Percentiles rank a stretch among this genome's conserved stretches.
Evolutionary conservation across 2,888 invertebrate species (phyloP).

Genomic region (Muscina levida): DNA sequence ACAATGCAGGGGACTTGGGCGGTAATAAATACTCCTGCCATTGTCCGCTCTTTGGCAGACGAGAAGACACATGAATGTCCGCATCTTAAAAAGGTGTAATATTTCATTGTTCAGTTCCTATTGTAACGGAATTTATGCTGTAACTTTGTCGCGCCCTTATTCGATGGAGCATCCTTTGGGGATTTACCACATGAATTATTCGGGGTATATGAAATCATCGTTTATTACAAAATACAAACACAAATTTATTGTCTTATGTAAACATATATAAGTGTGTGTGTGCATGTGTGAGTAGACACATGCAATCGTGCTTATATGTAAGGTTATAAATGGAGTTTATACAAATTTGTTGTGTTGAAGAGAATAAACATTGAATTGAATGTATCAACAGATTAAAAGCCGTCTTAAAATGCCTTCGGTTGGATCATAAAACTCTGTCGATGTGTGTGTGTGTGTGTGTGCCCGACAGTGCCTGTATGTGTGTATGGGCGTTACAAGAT

Average conservation of each 20-base stretch:
- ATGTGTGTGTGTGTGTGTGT: neutral
- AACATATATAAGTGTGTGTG: neutral
- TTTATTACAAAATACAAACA: neutral
- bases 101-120: too few species aligned
- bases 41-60: too few species aligned
- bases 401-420: conserved; percentile 16
- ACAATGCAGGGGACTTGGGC: too few species aligned
- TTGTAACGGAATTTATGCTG: too few species aligned
- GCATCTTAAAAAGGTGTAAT: too few species aligned
- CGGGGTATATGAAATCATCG: neutral
- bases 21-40: too few species aligned
- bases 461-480: too few species aligned
- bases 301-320: neutral
- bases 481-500: conserved; percentile 8
- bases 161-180: too few species aligned
- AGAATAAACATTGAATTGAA: conserved; percentile 34
- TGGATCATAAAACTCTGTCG: conserved; percentile 8
- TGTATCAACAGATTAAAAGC: conserved; percentile 38
- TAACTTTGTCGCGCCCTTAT: too few species aligned
- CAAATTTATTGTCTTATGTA: neutral
- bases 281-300: neutral
- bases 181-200: neutral
- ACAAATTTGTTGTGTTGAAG: conserved; percentile 2
- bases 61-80: too few species aligned
- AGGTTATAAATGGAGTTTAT: neutral